Conservation (phyloP, 2,113 vertebrate genomes). For the Anarhynchus alexandrinus region DNA sequence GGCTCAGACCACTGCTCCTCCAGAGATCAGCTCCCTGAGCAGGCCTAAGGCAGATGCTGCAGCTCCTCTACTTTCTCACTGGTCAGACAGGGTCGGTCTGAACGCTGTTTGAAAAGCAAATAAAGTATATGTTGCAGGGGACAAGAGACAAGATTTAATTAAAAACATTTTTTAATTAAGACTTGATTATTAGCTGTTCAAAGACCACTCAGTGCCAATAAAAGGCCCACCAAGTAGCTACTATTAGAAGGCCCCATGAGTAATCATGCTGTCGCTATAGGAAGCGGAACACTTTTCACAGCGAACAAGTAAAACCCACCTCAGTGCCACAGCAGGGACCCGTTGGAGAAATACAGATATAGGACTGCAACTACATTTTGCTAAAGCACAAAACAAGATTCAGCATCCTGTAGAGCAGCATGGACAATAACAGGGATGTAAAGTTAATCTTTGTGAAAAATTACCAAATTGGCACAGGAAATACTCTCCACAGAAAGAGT, state of each 20-base stretch:
- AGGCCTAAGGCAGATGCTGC: neutral
- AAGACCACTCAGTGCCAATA: neutral
- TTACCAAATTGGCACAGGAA: neutral
- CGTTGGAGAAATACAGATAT: neutral
- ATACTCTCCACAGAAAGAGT: neutral
- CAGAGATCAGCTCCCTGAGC: neutral
- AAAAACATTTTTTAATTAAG: conserved; percentile 26
- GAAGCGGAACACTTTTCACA: neutral
- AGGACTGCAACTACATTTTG: neutral
- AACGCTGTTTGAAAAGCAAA: neutral
- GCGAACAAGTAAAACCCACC: neutral
- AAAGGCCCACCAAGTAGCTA: neutral
- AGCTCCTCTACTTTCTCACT: neutral
- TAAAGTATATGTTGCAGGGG: neutral
- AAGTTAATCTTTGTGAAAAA: neutral
- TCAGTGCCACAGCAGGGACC: neutral
- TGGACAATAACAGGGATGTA: neutral
- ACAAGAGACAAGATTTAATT: neutral
- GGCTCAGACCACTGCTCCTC: neutral
- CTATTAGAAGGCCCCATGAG: neutral
- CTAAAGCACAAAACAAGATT: neutral
- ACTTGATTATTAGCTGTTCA: neutral
- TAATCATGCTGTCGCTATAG: neutral
- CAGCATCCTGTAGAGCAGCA: neutral
- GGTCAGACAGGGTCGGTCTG: neutral